Percentiles rank a stretch among this genome's conserved stretches.
Conservation (phyloP, 1,140 invertebrate genomes). For the Drosophila nasuta region DNA sequence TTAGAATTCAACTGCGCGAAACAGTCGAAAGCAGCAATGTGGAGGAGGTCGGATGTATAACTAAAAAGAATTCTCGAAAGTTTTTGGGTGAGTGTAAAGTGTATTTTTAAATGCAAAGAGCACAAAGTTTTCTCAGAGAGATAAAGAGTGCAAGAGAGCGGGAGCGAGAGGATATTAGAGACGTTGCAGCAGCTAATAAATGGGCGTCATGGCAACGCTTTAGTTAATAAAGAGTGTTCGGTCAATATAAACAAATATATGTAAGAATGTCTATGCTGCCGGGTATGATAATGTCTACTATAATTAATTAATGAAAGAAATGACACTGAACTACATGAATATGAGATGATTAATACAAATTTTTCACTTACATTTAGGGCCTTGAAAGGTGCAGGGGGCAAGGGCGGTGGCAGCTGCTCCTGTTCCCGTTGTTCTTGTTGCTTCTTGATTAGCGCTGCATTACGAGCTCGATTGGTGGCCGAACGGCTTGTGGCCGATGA, state of each 20-base stretch:
- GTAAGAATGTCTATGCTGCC: background rate
- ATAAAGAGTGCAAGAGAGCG: too few relatives aligned
- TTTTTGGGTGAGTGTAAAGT: slow-evolving; percentile 58
- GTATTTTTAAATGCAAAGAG: slow-evolving; percentile 73
- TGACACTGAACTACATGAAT: background rate
- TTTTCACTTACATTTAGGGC: slow-evolving; percentile 68
- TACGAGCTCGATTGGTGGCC: slow-evolving; percentile 36
- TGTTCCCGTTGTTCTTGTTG: slow-evolving; percentile 61
- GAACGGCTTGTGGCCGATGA: slow-evolving; percentile 32
- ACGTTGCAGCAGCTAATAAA: slow-evolving; percentile 13
- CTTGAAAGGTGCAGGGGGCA: slow-evolving; percentile 58
- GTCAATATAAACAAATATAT: slow-evolving; percentile 33
- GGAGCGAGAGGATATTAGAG: slow-evolving; percentile 17
- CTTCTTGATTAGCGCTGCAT: slow-evolving; percentile 33
- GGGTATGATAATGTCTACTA: background rate
- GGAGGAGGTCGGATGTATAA: slow-evolving; percentile 60
- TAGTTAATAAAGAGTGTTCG: slow-evolving; percentile 2
- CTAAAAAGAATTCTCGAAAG: slow-evolving; percentile 53
- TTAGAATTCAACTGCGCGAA: background rate
- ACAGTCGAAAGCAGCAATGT: slow-evolving; percentile 25
- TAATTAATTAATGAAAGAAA: background rate
- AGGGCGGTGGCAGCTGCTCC: slow-evolving; percentile 66
- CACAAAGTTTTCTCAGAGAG: slow-evolving; percentile 26
- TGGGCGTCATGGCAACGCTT: slow-evolving; percentile 54
- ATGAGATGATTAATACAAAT: too few relatives aligned